Base-by-base conservation (phyloP, 35 echinoderm and acorn worm species). In the Acanthaster planci region DNA sequence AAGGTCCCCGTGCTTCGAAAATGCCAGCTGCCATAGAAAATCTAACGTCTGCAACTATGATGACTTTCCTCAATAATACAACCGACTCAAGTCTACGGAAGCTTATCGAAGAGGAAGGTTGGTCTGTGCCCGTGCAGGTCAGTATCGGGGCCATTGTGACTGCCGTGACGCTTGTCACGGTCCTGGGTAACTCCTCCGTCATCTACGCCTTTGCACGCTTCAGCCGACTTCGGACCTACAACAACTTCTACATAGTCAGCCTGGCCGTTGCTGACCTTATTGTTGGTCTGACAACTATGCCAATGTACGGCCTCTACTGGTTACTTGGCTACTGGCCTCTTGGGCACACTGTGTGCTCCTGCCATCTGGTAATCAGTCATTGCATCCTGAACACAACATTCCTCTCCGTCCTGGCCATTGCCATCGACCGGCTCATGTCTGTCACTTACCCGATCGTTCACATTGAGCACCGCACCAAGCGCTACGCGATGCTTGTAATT, bases 151-250 rank as follows among this genome's bases (percentile, higher is more conserved):
- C 42, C 4, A 47, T 47, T 12, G 42, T 47, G 4, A 12, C 42
- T 6, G 42, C 60, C 51, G 23, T 56, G 17, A 30, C 22, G 34
- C 9, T 55, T 7, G 51, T 57, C 17, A 14, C 81, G 17, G 57
- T 84, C 17, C 34, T 85, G 19, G 83, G 83, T 1, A 85, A 85
- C 30, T 7, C 83, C 21, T 36, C 68, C 19, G 59, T 85, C 34
- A 44, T 85, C 34, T 42, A 67, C 8, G 83, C 83, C 19, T 85
- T 58, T 26, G n/a, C 67, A 38, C 60, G 55, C 29, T 67, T 57
- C 23, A 31, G 38, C 31, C 22, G 29, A 67, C 39, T 85, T 8
- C 32, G 57, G 68, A 31, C 54, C 36, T 67, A 67, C 38, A 85
- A 56, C 18, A 85, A 60, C 23, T 67, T 37, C 22, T 85, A 67